Evolutionary conservation across 2,113 vertebrate genomes (phyloP).

Genomic region (Silurus glanis): DNA sequence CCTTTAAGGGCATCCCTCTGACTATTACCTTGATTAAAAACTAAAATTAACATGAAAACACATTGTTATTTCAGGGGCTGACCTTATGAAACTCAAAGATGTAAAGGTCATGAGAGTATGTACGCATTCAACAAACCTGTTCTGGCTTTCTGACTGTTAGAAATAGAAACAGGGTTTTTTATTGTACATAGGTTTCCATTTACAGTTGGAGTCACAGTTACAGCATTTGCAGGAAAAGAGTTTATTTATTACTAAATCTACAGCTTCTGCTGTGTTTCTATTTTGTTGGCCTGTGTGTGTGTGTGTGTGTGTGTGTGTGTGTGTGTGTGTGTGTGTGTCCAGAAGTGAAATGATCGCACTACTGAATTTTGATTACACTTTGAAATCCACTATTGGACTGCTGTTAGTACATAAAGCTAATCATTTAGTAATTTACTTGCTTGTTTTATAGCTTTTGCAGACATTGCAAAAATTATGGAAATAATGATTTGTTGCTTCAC

Average conservation of each 20-base stretch:
- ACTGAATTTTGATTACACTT: too few relatives aligned
- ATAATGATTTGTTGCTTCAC: neutral
- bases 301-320: too few relatives aligned
- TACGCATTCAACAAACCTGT: slow-evolving; percentile 15
- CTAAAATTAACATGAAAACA: neutral
- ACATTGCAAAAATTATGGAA: neutral
- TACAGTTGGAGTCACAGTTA: neutral
- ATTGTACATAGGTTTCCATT: neutral
- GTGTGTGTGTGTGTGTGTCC: too few relatives aligned
- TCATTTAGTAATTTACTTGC: too few relatives aligned
- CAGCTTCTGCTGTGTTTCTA: neutral
- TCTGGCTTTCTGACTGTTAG: neutral
- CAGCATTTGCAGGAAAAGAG: neutral
- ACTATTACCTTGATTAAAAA: slow-evolving; percentile 12
- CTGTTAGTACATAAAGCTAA: too few relatives aligned
- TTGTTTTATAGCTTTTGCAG: neutral
- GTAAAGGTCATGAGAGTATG: neutral
- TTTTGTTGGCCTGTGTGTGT: neutral
- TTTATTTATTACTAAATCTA: neutral
- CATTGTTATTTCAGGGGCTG: slow-evolving; percentile 21
- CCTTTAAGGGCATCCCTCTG: slow-evolving; percentile 27
- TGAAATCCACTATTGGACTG: too few relatives aligned
- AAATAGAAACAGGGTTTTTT: neutral
- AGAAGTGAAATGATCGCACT: too few relatives aligned
- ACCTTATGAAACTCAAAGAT: slow-evolving; percentile 36